Evolutionary conservation across 2,797 vertebrate species (phyloP), one percentile per base, ranked within the genome.

Genomic region (Molossus alvarezi): DNA sequence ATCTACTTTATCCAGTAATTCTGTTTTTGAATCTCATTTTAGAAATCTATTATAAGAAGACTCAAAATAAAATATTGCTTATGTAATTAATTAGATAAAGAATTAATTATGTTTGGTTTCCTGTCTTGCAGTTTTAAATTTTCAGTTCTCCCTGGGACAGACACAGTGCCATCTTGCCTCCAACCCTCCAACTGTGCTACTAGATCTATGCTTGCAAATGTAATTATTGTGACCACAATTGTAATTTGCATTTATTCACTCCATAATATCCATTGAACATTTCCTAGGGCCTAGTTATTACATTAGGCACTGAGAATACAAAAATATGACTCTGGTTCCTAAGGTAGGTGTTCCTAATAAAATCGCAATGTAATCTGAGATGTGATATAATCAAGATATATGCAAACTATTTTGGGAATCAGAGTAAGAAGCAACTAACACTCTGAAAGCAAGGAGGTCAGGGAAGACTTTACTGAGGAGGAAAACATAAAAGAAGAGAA

Each of bases 41-140:
- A 90, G 15, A 95, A 86, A 89, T 87, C 45, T 53, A 60, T 91
- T 75, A 84, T 62, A 89, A 89, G 33, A 94, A 95, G 88, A 71
- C 5, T 65, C 58, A 55, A 9, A 23, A 84, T 94, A 62, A 33
- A 81, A 53, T 14, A 37, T 60, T 88, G 62, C 3, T 92, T 93
- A 83, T 64, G 10, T 75, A 91, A 84, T 94, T 53, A 86, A 73
- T 90, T 90, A 72, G 15, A 86, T 73, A 91, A 29, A 92, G 48
- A 94, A 69, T 91, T 91, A 91, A 95, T 87, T 96, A 73, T 85
- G 33, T 58, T 95, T 93, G 11, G 17, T 88, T 96, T 95, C 53
- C 53, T 94, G 64, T 75, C 37, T 89, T 90, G 1, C 17, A 93
- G 57, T 91, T 96, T 91, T 64, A 93, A 79, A 93, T 89, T 97